Evolutionary conservation across 1,140 invertebrate genomes (phyloP).

Genomic region (Cyrtorhinus lividipennis): DNA sequence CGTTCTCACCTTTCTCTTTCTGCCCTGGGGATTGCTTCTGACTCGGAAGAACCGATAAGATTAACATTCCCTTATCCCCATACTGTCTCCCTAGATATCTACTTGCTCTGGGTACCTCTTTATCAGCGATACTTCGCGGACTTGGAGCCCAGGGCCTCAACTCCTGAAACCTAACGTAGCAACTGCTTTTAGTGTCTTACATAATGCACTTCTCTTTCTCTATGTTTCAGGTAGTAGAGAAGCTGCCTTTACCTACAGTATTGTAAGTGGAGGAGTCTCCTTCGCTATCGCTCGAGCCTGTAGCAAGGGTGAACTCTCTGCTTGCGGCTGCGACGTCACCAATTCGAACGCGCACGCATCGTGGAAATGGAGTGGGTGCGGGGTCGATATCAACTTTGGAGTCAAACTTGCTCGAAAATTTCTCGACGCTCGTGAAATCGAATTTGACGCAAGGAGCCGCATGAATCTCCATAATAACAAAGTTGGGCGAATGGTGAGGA

Average conservation of each 20-base stretch:
- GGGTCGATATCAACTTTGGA: conserved; percentile 61
- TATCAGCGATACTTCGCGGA: too few relatives aligned
- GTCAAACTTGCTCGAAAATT: conserved; percentile 63
- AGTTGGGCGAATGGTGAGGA: conserved; percentile 72
- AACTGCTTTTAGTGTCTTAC: too few relatives aligned
- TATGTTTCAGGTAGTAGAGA: conserved; percentile 67
- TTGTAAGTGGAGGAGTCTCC: conserved; percentile 77
- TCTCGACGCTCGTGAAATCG: conserved; percentile 68
- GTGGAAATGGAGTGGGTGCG: conserved; percentile 82
- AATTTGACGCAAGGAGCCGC: conserved; percentile 61
- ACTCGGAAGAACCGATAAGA: too few relatives aligned
- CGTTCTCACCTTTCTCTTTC: too few relatives aligned
- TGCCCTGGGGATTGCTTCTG: too few relatives aligned
- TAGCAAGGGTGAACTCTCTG: conserved; percentile 69
- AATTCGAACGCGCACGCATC: conserved; percentile 23
- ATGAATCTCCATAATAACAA: conserved; percentile 98
- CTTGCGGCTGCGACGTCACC: conserved; percentile 62
- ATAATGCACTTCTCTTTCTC: too few relatives aligned
- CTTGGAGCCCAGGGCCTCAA: too few relatives aligned
- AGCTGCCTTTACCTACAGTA: conserved; percentile 81
- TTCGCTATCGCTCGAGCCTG: conserved; percentile 82
- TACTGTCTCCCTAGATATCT: too few relatives aligned
- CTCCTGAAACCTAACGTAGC: too few relatives aligned
- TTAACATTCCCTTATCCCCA: too few relatives aligned
- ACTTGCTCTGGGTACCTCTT: too few relatives aligned